Percentiles rank a stretch among this genome's conserved stretches.
phyloP scores from a whole-genome alignment of 2,113 vertebrate species.

The Typhlomys cinereus region DNA sequence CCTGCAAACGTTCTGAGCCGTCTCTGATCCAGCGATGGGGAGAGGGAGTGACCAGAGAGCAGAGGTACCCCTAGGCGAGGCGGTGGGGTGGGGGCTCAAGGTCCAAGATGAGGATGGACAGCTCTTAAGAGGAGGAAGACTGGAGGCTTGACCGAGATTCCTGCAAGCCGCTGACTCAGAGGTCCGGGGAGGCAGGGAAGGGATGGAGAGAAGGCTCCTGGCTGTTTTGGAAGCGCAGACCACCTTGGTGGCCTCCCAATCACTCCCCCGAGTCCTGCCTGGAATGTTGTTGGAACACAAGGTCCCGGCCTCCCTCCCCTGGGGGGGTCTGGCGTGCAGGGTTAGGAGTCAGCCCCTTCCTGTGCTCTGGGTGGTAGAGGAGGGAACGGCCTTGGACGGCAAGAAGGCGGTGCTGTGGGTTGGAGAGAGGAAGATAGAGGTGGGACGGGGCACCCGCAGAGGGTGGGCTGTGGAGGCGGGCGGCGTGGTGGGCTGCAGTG shows the following conservation, averaged over 20 bases:
- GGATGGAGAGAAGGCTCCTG: not conserved
- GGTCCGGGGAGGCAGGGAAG: not conserved
- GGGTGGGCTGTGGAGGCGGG: too few species aligned
- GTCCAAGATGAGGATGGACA: not conserved
- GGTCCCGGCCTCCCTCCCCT: slow-evolving; percentile 32
- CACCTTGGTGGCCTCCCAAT: slow-evolving; percentile 55
- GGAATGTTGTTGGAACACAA: slow-evolving; percentile 61
- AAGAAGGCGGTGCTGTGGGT: not conserved
- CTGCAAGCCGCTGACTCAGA: not conserved
- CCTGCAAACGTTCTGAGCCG: slow-evolving; percentile 19
- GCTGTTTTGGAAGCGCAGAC: slow-evolving; percentile 37
- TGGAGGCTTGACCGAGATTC: slow-evolving; percentile 30
- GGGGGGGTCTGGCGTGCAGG: not conserved
- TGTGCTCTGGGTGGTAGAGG: not conserved
- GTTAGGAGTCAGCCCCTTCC: not conserved
- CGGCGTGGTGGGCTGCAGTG: rapidly evolving
- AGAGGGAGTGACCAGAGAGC: not conserved
- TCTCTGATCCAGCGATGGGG: not conserved
- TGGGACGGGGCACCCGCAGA: too few species aligned
- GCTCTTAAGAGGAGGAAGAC: slow-evolving; percentile 5
- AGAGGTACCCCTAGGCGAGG: not conserved
- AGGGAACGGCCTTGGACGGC: slow-evolving; percentile 18
- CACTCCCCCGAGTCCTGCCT: not conserved
- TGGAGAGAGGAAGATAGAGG: too few species aligned
- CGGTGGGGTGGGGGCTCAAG: not conserved